Conservation (phyloP, 35 echinoderm and acorn worm genomes). For the Apostichopus japonicus region DNA sequence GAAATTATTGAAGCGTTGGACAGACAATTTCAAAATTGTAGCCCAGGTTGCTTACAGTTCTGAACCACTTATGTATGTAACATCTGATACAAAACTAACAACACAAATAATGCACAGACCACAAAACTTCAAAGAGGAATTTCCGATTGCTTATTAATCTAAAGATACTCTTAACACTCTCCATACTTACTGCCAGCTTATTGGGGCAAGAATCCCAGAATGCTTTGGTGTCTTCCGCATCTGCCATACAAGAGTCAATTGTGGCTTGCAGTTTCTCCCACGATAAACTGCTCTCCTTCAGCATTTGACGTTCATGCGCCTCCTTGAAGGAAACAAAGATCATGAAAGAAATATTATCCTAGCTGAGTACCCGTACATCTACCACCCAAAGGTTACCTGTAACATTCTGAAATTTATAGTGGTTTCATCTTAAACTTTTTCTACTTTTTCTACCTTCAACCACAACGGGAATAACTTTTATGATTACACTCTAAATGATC, state of each 20-base stretch:
- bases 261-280: conserved; percentile 82
- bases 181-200: conserved; percentile 81
- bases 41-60: background rate
- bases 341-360: background rate
- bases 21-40: background rate
- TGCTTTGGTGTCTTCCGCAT: conserved; percentile 89
- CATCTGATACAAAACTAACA: background rate
- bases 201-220: conserved; percentile 96
- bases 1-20: too few relatives aligned
- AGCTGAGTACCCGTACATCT: background rate
- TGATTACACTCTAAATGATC: too few relatives aligned
- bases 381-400: background rate
- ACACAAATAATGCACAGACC: background rate
- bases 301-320: conserved; percentile 64
- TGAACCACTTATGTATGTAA: background rate
- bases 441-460: too few relatives aligned
- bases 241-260: conserved; percentile 70
- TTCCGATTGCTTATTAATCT: too few relatives aligned
- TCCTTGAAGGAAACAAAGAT: conserved; percentile 63
- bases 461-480: too few relatives aligned
- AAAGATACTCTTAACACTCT: background rate
- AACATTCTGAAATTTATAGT: too few relatives aligned
- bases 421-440: too few relatives aligned
- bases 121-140: background rate
- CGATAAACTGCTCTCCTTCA: conserved; percentile 66